phyloP scores from a whole-genome alignment of 1,140 invertebrate species.

The Drosophila nigrodunni region DNA sequence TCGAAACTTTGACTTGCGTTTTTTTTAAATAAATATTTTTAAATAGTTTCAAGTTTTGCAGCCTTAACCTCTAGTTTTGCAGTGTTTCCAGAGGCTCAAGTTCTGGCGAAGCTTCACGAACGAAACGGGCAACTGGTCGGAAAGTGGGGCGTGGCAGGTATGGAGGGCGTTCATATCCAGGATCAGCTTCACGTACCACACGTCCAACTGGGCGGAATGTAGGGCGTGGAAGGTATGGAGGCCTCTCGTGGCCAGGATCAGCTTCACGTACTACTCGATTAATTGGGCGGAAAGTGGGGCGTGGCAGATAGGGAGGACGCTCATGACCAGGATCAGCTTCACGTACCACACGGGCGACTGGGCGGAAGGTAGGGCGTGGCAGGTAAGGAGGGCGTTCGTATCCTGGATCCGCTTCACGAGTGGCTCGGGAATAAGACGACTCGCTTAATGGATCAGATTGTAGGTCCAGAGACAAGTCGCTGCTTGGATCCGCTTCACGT shows the following conservation, averaged over 20 bases:
- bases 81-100: neutral
- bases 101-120: neutral
- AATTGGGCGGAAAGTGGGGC: constrained; percentile 2
- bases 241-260: neutral
- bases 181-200: constrained; percentile 7
- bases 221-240: neutral
- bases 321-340: constrained; percentile 4
- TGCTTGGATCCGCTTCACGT: constrained; percentile 14
- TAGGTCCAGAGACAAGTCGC: no score
- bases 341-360: neutral
- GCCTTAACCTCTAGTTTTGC: neutral
- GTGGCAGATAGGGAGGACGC: constrained; percentile 1
- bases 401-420: constrained; percentile 3
- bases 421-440: no score
- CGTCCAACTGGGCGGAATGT: neutral
- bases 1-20: neutral
- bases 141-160: constrained; percentile 20
- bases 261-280: neutral
- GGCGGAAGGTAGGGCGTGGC: neutral
- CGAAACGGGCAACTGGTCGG: neutral
- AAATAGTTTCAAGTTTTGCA: neutral
- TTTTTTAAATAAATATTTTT: neutral
- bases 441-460: no score
- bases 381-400: constrained; percentile 11
- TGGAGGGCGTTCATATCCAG: constrained; percentile 12